Percentiles rank a stretch among this genome's conserved stretches.
Conservation (phyloP, 2,797 vertebrate species). For the Falco peregrinus region DNA sequence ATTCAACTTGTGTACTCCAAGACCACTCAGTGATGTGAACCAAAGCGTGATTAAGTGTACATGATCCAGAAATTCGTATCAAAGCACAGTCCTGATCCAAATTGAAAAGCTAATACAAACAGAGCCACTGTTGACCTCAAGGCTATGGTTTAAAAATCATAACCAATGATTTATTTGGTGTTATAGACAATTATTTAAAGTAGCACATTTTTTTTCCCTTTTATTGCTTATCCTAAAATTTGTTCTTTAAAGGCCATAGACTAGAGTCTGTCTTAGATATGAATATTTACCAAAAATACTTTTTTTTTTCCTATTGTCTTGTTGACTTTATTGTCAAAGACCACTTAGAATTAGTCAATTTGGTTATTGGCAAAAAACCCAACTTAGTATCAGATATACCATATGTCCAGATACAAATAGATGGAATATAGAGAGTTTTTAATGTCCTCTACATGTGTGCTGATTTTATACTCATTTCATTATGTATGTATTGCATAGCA, state of each 20-base stretch:
- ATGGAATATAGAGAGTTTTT: background rate
- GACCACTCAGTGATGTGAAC: background rate
- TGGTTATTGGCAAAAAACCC: background rate
- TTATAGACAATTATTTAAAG: background rate
- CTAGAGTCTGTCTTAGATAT: background rate
- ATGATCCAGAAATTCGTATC: background rate
- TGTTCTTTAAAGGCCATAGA: background rate
- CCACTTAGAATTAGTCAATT: background rate
- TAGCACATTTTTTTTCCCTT: background rate
- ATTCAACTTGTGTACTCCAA: background rate
- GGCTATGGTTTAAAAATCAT: background rate
- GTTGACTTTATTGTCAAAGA: background rate
- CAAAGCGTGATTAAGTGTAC: background rate
- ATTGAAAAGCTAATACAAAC: background rate
- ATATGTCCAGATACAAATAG: background rate
- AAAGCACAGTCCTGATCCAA: background rate
- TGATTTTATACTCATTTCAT: background rate
- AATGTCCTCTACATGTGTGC: background rate
- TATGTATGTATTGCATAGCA: background rate
- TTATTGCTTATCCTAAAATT: background rate
- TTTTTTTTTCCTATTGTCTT: background rate
- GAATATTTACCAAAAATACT: accelerated
- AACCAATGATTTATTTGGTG: background rate
- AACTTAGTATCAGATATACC: background rate
- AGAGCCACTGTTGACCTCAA: background rate